Conservation (phyloP, 2,113 vertebrate species). For the Amblyornis subalaris region DNA sequence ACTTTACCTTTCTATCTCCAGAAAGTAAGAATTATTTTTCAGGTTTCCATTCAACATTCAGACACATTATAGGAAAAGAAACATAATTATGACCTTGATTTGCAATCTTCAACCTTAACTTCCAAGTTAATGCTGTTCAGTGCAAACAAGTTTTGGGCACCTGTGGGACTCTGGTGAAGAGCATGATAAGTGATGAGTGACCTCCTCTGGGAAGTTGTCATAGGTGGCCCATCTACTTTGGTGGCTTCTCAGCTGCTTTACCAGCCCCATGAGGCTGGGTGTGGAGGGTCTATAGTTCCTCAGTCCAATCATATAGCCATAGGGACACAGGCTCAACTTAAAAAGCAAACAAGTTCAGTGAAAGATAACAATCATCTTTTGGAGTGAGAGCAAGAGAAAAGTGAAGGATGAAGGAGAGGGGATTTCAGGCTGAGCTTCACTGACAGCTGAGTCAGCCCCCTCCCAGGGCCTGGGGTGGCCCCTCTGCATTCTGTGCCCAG, state of each 20-base stretch:
- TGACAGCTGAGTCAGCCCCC: neutral
- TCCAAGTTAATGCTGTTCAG: neutral
- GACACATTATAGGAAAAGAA: neutral
- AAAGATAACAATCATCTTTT: neutral
- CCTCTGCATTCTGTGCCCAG: neutral
- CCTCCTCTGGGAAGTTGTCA: neutral
- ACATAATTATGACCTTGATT: neutral
- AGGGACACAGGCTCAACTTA: neutral
- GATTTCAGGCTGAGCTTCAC: neutral
- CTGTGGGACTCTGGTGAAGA: neutral
- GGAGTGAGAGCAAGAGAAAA: neutral
- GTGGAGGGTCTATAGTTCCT: neutral
- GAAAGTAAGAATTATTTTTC: neutral
- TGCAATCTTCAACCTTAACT: neutral
- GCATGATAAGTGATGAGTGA: neutral
- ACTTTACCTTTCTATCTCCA: neutral
- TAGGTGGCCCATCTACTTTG: fast-evolving
- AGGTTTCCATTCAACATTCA: neutral
- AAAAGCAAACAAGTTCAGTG: neutral
- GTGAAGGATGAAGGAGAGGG: neutral
- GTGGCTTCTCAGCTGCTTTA: neutral
- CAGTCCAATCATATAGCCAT: neutral
- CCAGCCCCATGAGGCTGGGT: neutral
- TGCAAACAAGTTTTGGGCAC: neutral
- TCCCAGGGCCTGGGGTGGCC: fast-evolving